Conservation (phyloP, 2,113 vertebrate genomes). For the Strigops habroptila region DNA sequence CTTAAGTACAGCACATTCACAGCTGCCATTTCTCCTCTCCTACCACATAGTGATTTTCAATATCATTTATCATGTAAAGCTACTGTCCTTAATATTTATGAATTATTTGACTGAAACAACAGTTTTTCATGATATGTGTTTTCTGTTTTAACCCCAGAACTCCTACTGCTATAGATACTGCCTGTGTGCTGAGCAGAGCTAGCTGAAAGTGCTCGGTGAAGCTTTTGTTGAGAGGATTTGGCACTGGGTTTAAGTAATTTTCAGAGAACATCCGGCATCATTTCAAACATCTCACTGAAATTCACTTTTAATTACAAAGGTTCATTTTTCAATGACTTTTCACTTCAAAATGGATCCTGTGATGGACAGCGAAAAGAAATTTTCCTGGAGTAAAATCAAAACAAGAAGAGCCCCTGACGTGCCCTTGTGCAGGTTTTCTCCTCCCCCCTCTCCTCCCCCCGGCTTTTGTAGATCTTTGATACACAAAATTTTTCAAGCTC, state of each 20-base stretch:
- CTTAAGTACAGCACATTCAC: not conserved
- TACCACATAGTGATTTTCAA: not conserved
- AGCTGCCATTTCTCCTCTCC: not conserved
- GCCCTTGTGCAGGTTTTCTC: accelerated
- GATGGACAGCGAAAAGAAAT: not conserved
- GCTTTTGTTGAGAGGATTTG: not conserved
- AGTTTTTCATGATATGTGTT: not conserved
- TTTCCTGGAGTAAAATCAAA: not conserved
- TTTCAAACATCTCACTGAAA: not conserved
- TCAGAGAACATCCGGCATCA: not conserved
- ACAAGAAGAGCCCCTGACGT: not conserved
- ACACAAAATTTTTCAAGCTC: not conserved
- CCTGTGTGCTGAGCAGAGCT: not conserved
- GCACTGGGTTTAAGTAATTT: not conserved
- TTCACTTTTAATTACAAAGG: not conserved
- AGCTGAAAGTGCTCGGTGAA: not conserved
- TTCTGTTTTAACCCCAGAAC: slow-evolving; percentile 7
- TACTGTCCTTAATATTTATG: not conserved
- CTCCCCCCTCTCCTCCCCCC: accelerated
- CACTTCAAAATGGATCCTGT: not conserved
- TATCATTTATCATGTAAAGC: not conserved
- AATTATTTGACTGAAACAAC: not conserved
- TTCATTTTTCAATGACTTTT: not conserved
- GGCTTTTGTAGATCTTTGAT: not conserved
- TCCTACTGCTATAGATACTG: not conserved